Conservation (phyloP, 1,140 invertebrate species). For the Drosophila tropicalis region DNA sequence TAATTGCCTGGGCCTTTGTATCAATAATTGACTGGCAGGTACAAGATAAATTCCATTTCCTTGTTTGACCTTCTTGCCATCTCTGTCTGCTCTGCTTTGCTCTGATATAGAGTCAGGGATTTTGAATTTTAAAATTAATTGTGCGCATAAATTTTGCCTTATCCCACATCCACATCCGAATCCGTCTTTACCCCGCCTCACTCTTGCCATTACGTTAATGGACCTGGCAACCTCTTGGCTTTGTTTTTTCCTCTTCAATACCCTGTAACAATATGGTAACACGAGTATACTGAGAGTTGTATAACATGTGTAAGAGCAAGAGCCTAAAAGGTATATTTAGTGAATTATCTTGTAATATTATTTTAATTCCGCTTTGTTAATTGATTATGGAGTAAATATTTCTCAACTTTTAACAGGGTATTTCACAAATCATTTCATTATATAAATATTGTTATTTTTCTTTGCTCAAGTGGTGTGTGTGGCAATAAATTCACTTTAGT, state of each 20-base stretch:
- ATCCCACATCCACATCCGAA: conserved; percentile 31
- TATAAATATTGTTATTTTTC: background rate
- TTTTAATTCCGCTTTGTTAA: no score
- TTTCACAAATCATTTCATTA: background rate
- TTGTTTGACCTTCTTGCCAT: conserved; percentile 21
- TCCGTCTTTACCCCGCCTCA: background rate
- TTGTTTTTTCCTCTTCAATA: conserved; percentile 24
- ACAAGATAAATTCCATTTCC: conserved; percentile 38
- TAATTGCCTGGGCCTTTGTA: conserved; percentile 48
- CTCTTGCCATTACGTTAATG: conserved; percentile 41
- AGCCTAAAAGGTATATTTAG: no score
- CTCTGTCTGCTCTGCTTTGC: no score
- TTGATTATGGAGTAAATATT: no score
- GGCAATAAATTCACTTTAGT: conserved; percentile 72
- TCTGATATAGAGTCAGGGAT: conserved; percentile 52
- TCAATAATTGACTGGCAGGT: conserved; percentile 58
- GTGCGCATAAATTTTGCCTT: conserved; percentile 69
- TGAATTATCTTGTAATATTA: no score
- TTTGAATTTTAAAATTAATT: conserved; percentile 79
- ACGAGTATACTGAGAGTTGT: background rate
- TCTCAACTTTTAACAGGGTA: background rate
- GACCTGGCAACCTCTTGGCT: conserved; percentile 58
- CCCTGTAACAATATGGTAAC: background rate
- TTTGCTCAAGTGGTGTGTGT: conserved; percentile 12
- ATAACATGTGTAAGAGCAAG: background rate